Evolutionary conservation across 2,113 vertebrate genomes (phyloP), one percentile per base, ranked within the genome.

Genomic region (Atrichornis clamosus): DNA sequence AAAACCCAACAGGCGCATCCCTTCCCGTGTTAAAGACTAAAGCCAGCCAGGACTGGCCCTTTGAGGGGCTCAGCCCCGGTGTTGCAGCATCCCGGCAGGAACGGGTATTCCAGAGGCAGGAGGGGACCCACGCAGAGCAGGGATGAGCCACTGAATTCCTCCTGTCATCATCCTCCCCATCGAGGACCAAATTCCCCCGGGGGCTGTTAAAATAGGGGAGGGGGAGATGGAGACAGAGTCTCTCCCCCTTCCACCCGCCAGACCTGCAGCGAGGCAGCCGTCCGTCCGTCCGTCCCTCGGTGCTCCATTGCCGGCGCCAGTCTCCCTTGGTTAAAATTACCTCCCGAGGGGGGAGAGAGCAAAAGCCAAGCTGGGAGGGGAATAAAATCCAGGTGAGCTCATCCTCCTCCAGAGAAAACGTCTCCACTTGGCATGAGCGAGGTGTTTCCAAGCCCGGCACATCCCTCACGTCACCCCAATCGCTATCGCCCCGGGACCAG

Each of bases 341-440:
- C 32, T 89, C 94, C 84, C 55, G 2, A 89, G 46, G 35, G 49
- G 22, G 67, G 41, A 85, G 63, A 89, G 63, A 93, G 92, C 35
- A 89, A 91, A 91, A 95, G 6, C 46, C 11, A 2, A 33, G 77
- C 87, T 93, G 95, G 94, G 92, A 96, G 84, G 90, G 92, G 84
- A 93, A 81, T 73, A 69, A 91, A 93, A 91, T 15, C 55, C 92
- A 96, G 95, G 95, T 91, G 94, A 96, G 94, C 87, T 95, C 92
- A 91, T 88, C 83, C 78, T 90, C 77, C 87, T 86, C 91, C 62
- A 1, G 69, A 81, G 55, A 60, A 69, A 93, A 77, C 7, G 2
- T 82, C 92, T 83, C 79, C 20, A n/a, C 90, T 32, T 86, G 92
- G 95, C 94, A 84, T 0, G 9, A 77, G 94, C 3, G 1, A 83